Base-by-base conservation (phyloP, 2,113 vertebrate genomes). In the Hippocampus zosterae region DNA sequence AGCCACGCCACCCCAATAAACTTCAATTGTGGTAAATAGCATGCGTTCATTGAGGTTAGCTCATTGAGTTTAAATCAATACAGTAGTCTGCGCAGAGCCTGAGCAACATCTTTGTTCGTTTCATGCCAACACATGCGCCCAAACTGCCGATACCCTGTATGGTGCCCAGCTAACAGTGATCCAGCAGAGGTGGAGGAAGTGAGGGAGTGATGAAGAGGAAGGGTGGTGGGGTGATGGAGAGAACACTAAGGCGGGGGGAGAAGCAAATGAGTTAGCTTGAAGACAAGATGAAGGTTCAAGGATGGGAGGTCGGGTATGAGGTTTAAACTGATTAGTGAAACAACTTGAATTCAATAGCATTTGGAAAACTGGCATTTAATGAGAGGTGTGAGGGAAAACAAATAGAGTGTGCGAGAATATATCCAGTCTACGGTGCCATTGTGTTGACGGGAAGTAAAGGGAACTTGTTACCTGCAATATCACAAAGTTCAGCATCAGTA, bases 401-500 rank as follows among this genome's bases (percentile, higher is more conserved):
- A 4, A 3, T 50, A 68, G 2, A n/a, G 37, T 29, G 8, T 29
- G 11, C 52, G 21, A 27, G 5, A 42, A 9, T 65, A 48, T 37
- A 37, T 37, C 33, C 37, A 64, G 12, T 2, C 33, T 25, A 19
- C 33, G 33, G 12, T 1, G 21, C 18, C 6, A 3, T 61, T 62
- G 41, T 33, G 21, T 50, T 6, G 67, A 12, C 44, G 15, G 23
- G 41, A 29, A 55, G 44, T 50, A 57, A 50, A 48, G n/a, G 12
- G 2, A 40, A 21, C 41, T 11, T 56, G 15, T 88, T 92, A 98
- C 97, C 97, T 91, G 97, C 97, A 2, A 99, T 98, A 74, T 99
- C 97, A 73, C 97, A 99, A 74, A 99, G 94, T 67, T 98, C 97
- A 8, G 97, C 97, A 66, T 98, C 97, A 0, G 94, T 93, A 5